Evolutionary conservation across 2,797 vertebrate species (phyloP), one percentile per base, ranked within the genome.

Genomic region (Periparus ater): DNA sequence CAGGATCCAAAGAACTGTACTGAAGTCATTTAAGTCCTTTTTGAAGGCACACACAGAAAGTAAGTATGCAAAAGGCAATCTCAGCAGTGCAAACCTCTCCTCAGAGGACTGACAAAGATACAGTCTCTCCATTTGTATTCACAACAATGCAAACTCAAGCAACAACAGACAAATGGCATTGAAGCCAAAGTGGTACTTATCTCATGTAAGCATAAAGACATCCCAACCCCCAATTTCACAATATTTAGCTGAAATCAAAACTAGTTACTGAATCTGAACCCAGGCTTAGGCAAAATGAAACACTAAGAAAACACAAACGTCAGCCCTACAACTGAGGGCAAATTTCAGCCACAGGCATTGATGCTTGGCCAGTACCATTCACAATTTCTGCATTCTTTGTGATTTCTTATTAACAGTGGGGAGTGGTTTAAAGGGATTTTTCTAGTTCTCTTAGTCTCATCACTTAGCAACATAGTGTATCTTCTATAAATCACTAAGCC

Each of bases 41-140:
- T 32, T 48, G 66, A 93, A 96, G 91, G 76, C 76, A 67, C 51
- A 68, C 15, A 78, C 50, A 83, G 20, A 68, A 77, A 79, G 63
- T 15, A 54, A 51, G 34, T 87, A 70, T 1, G 4, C 62, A 91
- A 84, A 81, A 83, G 82, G 75, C 87, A 85, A 83, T 80, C 86
- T 91, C 88, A 93, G 75, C 81, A 71, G 72, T 22, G 58, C 75
- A 88, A 91, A 72, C 23, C 29, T 88, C 75, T 89, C 71, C 82
- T 78, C 47, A 45, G 81, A 89, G 62, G 32, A 17, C 65, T 70
- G 38, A 82, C 45, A 85, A 50, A 88, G 54, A 60, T 54, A 89
- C 29, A 32, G 32, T 3, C 36, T 34, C 47, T 62, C 58, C 50
- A 68, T 93, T 89, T 83, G 47, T 88, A 83, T 73, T 91, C 76